A percentile compares a stretch with the other conserved stretches of the same genome.
phyloP scores from a whole-genome alignment of 2,797 vertebrate species.

The Chaenodraco wilsoni region DNA sequence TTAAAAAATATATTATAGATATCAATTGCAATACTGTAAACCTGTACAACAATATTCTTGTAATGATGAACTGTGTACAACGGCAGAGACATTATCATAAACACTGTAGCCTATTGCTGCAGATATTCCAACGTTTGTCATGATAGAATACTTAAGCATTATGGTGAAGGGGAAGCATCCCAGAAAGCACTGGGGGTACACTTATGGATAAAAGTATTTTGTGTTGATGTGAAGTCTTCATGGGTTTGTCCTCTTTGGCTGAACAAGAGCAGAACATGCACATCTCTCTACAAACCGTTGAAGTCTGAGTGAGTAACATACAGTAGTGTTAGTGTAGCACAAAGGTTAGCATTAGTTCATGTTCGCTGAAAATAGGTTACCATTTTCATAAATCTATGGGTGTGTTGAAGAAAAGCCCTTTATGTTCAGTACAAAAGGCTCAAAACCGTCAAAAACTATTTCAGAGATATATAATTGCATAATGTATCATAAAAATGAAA shows the following conservation, averaged over 20 bases:
- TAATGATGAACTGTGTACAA: constrained; percentile 1
- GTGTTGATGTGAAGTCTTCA: background rate
- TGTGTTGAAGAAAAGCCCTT: background rate
- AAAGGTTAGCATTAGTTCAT: no score
- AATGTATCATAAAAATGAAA: background rate
- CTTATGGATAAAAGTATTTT: background rate
- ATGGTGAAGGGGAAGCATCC: background rate
- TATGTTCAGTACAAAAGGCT: background rate
- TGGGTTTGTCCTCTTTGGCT: background rate
- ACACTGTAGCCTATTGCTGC: no score
- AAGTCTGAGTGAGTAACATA: background rate
- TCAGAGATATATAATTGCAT: background rate
- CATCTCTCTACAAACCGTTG: background rate
- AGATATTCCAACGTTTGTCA: no score
- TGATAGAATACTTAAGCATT: no score
- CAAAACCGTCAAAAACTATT: background rate
- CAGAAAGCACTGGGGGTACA: background rate
- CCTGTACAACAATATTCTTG: background rate
- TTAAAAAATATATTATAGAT: background rate
- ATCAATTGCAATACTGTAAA: background rate
- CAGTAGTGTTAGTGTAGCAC: no score
- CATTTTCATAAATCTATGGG: background rate
- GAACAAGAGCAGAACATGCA: background rate
- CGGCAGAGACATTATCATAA: no score
- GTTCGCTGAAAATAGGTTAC: background rate